Conservation (phyloP, 2,113 vertebrate genomes). For the Onychostruthus taczanowskii region DNA sequence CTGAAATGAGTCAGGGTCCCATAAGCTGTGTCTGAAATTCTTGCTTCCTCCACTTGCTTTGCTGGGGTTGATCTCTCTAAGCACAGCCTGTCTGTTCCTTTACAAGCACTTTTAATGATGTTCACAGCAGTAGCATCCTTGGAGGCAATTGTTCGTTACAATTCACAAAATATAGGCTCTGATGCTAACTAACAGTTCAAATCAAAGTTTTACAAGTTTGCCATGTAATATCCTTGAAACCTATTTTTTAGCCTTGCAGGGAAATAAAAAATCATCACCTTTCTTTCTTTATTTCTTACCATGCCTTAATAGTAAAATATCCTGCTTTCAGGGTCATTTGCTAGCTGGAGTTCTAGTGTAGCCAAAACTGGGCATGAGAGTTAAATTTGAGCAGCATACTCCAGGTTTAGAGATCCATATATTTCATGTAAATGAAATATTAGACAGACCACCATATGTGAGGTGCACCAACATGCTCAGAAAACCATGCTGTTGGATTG, state of each 20-base stretch:
- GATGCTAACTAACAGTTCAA: background rate
- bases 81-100: background rate
- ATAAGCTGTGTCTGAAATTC: background rate
- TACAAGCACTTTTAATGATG: background rate
- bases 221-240: background rate
- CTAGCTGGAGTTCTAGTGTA: background rate
- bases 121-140: background rate
- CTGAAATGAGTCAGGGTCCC: background rate
- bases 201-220: background rate
- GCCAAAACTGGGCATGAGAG: background rate
- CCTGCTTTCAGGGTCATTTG: background rate
- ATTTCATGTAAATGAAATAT: background rate
- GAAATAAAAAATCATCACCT: background rate
- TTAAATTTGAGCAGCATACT: background rate
- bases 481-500: background rate
- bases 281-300: background rate
- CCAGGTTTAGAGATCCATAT: background rate
- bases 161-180: background rate
- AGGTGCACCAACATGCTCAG: background rate
- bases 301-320: background rate
- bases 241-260: background rate
- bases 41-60: background rate
- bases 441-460: background rate
- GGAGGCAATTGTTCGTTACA: background rate
- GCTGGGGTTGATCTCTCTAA: background rate